phyloP scores from a whole-genome alignment of 2,797 vertebrate genomes.

The Allobates femoralis region DNA sequence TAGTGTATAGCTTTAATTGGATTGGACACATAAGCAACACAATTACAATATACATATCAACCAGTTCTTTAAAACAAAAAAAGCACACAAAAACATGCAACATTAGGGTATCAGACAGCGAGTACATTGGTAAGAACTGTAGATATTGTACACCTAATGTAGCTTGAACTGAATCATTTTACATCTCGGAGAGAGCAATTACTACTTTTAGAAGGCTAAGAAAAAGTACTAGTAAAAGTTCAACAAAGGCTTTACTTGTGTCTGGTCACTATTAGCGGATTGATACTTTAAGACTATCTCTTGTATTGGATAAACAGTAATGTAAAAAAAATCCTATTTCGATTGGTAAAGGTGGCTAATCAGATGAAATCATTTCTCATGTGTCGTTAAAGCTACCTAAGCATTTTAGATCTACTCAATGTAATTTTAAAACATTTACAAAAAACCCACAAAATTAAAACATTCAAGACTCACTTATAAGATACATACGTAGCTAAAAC shows the following conservation, averaged over 20 bases:
- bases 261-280: slow-evolving; percentile 61
- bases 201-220: slow-evolving; percentile 69
- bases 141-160: slow-evolving; percentile 69
- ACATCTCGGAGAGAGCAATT: slow-evolving; percentile 66
- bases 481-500: slow-evolving; percentile 38
- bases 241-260: slow-evolving; percentile 70
- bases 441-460: slow-evolving; percentile 48
- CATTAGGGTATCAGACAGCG: slow-evolving; percentile 88
- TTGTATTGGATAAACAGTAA: slow-evolving; percentile 61
- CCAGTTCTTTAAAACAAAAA: slow-evolving; percentile 88
- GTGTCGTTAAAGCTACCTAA: slow-evolving; percentile 35
- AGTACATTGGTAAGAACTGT: slow-evolving; percentile 74
- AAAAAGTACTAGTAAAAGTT: slow-evolving; percentile 68
- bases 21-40: slow-evolving; percentile 92
- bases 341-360: slow-evolving; percentile 61
- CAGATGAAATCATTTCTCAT: slow-evolving; percentile 53
- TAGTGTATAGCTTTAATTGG: slow-evolving; percentile 76
- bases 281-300: slow-evolving; percentile 59
- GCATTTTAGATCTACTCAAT: slow-evolving; percentile 49
- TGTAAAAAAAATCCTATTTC: slow-evolving; percentile 37
- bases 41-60: slow-evolving; percentile 92
- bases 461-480: slow-evolving; percentile 54
- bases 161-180: slow-evolving; percentile 69
- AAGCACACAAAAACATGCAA: slow-evolving; percentile 93
- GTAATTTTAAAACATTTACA: slow-evolving; percentile 56